Conservation (phyloP, 92 coral and sea anemone genomes). For the Porites divaricata region DNA sequence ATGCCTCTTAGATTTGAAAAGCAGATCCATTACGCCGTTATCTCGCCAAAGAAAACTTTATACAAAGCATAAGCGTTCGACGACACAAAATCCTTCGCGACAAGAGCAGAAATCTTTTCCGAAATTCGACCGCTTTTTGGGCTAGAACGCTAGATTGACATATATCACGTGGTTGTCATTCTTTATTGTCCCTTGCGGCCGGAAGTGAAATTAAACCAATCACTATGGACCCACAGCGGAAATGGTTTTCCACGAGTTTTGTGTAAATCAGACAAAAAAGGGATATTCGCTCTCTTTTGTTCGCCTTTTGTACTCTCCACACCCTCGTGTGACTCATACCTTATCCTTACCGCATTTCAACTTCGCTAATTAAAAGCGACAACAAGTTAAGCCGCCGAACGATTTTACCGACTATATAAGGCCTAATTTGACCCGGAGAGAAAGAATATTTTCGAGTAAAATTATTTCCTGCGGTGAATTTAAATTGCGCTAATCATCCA, state of each 20-base stretch:
- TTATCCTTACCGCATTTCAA: background rate
- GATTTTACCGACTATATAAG: background rate
- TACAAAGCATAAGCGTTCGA: slow-evolving; percentile 19
- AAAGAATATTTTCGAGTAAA: background rate
- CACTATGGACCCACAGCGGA: slow-evolving; percentile 25
- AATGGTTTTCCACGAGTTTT: background rate
- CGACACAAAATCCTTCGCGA: slow-evolving; percentile 16
- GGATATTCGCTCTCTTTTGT: slow-evolving; percentile 6
- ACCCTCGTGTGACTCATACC: slow-evolving; percentile 34
- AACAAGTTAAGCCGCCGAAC: slow-evolving; percentile 8
- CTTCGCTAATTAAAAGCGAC: slow-evolving; percentile 11
- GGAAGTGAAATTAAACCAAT: slow-evolving; percentile 69
- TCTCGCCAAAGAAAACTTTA: slow-evolving; percentile 25
- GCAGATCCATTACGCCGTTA: slow-evolving; percentile 50
- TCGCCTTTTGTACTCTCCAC: slow-evolving; percentile 4
- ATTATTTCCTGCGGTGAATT: background rate
- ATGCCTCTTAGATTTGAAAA: slow-evolving; percentile 22
- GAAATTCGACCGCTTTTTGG: slow-evolving; percentile 25
- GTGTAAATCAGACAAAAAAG: slow-evolving; percentile 20
- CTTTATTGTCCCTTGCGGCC: slow-evolving; percentile 59
- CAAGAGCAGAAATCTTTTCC: slow-evolving; percentile 18
- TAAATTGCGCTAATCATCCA: background rate
- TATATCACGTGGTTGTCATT: slow-evolving; percentile 77
- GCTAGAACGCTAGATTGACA: slow-evolving; percentile 37
- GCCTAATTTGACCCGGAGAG: background rate